A percentile compares a stretch with the other conserved stretches of the same genome.
Conservation (phyloP, 2,113 vertebrate genomes). For the Prinia subflava region DNA sequence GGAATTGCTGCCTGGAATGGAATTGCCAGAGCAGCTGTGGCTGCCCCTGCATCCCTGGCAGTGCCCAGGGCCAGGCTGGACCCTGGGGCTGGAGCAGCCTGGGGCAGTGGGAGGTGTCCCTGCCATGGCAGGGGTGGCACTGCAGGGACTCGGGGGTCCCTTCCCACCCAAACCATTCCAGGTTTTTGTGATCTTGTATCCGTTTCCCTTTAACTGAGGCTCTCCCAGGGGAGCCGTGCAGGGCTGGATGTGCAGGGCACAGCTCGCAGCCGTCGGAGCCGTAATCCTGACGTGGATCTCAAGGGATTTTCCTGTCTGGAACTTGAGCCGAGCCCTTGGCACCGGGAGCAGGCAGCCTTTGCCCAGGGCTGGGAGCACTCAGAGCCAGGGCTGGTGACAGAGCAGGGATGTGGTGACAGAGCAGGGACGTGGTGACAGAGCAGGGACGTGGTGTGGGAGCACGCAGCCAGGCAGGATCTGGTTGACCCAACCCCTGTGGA, state of each 20-base stretch:
- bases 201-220: fast-evolving
- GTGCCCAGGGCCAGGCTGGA: neutral
- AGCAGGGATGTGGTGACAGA: neutral
- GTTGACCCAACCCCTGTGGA: neutral
- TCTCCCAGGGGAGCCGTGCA: fast-evolving
- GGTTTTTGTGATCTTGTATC: neutral
- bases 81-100: neutral
- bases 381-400: neutral
- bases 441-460: neutral
- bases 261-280: fast-evolving
- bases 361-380: neutral
- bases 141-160: too few relatives aligned
- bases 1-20: neutral
- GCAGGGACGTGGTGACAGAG: neutral
- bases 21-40: neutral
- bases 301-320: neutral
- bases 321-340: neutral
- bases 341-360: neutral
- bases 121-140: neutral
- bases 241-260: neutral
- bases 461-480: neutral
- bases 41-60: neutral
- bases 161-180: neutral
- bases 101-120: neutral
- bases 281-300: fast-evolving